Evolutionary conservation across 2,113 vertebrate genomes (phyloP).

Genomic region (Scopus umbretta): DNA sequence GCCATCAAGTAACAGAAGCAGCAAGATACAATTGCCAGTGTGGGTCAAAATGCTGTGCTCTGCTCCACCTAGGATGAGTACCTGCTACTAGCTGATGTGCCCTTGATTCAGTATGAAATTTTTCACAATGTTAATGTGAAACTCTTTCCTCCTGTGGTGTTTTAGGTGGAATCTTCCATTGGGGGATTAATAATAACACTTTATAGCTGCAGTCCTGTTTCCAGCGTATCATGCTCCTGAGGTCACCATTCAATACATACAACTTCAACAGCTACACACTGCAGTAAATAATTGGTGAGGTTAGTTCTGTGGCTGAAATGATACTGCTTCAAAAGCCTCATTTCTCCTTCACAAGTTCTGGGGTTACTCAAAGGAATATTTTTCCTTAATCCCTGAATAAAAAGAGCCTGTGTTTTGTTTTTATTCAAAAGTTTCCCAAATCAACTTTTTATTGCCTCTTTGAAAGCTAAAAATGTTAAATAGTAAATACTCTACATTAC

Average conservation of each 20-base stretch:
- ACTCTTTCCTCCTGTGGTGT: not conserved
- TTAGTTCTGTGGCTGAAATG: not conserved
- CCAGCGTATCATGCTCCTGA: not conserved
- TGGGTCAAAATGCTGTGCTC: not conserved
- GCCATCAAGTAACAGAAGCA: not conserved
- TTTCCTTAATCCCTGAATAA: not conserved
- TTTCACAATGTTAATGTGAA: not conserved
- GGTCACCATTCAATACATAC: not conserved
- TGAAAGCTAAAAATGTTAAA: not conserved
- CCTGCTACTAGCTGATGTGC: not conserved
- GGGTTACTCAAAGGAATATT: not conserved
- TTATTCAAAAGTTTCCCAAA: not conserved
- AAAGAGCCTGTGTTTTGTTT: not conserved
- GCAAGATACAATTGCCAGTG: rapidly evolving
- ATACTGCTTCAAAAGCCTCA: not conserved
- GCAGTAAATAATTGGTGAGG: not conserved
- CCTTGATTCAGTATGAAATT: not conserved
- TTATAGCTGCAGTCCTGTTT: not conserved
- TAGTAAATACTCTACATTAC: not conserved
- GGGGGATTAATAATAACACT: not conserved
- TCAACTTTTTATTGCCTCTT: not conserved
- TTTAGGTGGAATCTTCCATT: not conserved
- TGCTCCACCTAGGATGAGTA: not conserved
- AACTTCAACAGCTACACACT: not conserved
- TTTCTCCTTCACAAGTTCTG: not conserved